Evolutionary conservation across 2,113 vertebrate species (phyloP).

Genomic region (Atractosteus spatula): DNA sequence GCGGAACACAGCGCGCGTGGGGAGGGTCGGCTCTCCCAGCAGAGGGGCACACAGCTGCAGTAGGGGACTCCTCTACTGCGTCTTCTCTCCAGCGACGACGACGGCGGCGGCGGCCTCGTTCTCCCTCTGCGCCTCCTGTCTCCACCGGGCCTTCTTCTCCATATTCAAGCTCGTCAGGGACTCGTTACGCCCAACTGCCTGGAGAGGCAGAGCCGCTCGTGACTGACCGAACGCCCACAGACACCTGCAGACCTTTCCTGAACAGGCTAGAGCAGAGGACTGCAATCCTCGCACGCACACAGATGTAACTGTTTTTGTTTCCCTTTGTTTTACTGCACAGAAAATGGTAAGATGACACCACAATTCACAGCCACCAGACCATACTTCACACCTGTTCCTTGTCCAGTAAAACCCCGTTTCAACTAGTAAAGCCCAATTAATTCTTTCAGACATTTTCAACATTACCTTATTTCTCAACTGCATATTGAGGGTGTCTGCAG

Average conservation of each 20-base stretch:
- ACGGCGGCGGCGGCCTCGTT: conserved; percentile 3
- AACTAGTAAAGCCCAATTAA: no score
- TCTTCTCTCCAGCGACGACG: conserved; percentile 33
- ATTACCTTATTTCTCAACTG: no score
- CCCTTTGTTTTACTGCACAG: background rate
- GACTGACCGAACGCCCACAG: background rate
- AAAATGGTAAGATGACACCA: background rate
- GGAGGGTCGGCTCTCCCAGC: no score
- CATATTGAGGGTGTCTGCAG: no score
- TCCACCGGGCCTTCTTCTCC: conserved; percentile 78
- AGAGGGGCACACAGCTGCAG: no score
- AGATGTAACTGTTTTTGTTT: no score
- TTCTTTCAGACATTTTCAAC: no score
- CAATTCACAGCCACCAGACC: no score
- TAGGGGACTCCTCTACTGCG: conserved; percentile 41
- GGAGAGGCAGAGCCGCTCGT: background rate
- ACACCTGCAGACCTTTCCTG: background rate
- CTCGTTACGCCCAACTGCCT: conserved; percentile 74
- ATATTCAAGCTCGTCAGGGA: conserved; percentile 69
- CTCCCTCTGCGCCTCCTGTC: conserved; percentile 44
- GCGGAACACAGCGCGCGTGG: no score
- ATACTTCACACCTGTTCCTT: no score
- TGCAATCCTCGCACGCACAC: no score
- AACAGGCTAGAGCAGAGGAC: background rate
- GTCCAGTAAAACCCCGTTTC: no score